Conservation (phyloP, 2,888 invertebrate genomes). For the Eupithecia tripunctaria region DNA sequence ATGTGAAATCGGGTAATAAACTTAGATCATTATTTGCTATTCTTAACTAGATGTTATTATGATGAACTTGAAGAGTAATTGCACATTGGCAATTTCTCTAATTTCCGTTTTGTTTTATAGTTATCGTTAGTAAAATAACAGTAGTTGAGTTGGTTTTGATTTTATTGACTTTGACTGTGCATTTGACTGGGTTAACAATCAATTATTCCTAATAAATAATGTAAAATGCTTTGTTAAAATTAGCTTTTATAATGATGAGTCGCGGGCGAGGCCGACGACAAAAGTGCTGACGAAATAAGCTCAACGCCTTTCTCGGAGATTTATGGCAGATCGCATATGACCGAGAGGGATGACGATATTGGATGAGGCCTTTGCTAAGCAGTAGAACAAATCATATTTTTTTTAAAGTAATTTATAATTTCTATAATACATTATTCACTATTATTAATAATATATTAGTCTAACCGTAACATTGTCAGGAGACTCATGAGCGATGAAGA, state of each 20-base stretch:
- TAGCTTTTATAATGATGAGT: no score
- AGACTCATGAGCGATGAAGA: neutral
- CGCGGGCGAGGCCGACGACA: no score
- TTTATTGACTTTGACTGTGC: neutral
- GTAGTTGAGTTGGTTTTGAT: neutral
- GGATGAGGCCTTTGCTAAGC: no score
- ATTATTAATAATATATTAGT: neutral
- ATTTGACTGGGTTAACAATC: neutral
- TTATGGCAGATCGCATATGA: no score
- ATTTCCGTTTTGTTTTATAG: constrained; percentile 3
- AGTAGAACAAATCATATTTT: no score
- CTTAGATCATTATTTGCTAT: neutral
- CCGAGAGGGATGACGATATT: no score
- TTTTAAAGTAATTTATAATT: no score
- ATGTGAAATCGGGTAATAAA: neutral
- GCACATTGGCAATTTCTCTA: neutral
- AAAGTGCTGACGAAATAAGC: no score
- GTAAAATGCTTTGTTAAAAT: neutral
- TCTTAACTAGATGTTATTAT: neutral
- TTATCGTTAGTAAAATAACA: neutral
- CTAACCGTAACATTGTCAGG: no score
- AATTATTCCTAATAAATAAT: neutral
- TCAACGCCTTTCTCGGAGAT: no score
- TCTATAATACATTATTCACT: neutral
- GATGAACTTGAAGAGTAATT: neutral